Base-by-base conservation (phyloP, 2,113 vertebrate genomes). In the Danio rerio region DNA sequence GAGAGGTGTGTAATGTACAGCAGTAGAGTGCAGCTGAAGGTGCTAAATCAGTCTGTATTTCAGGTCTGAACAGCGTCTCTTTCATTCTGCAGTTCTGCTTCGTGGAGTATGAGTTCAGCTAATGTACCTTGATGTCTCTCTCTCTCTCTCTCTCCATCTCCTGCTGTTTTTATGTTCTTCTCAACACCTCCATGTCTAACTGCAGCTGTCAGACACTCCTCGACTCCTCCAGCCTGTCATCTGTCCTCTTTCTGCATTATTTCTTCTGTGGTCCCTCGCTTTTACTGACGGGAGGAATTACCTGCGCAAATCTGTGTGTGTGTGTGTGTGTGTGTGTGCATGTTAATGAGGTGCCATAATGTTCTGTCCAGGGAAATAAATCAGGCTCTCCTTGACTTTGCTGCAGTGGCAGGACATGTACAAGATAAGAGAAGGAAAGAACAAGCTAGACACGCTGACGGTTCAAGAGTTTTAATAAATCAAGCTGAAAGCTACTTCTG, bases 261-360 rank as follows among this genome's bases (percentile, higher is more conserved):
- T 71, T 59, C 53, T 66, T 68, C 63, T 82, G 83, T 50, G 73
- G 58, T 15, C 21, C 72, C 50, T 53, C n/a, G 12, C 31, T 59
- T 59, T 71, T 52, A 82, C 75, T 65, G 82, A 63, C 62, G 18
- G 71, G 59, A 75, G 50, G 71, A 72, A 84, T 75, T 80, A 61
- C 76, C 16, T 16, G 79, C 42, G 63, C 62, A 81, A 80, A 70
- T 68, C 65, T 81, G 59, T n/a, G 66, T 78, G 55, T 78, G 84
- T 82, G 50, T 78, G 55, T 78, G 84, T 82, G 50, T 71, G 80
- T 78, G 20, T 49, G 49, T 81, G 42, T 72, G 62, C 77, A 85
- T 90, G 85, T 70, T 90, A 89, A 90, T 86, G 83, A 87, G 86
- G 78, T 86, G 79, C 81, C 49, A 83, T 90, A 88, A 90, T 86